phyloP scores from a whole-genome alignment of 2,888 invertebrate genomes.

The Enchytraeus crypticus region DNA sequence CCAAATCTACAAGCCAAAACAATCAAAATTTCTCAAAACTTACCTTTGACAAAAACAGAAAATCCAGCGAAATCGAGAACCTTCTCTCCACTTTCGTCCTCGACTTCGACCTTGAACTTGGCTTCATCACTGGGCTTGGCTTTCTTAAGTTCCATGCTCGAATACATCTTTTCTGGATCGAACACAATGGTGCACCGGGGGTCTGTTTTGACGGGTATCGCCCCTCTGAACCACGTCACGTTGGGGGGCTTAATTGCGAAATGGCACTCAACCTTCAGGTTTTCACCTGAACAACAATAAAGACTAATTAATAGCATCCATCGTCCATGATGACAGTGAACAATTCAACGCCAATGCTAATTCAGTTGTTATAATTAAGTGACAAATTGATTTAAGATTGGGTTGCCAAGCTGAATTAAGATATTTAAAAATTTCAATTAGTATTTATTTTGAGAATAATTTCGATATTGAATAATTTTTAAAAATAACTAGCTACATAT shows the following conservation, averaged over 20 bases:
- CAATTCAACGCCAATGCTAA: too few relatives aligned
- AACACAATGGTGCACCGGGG: slow-evolving; percentile 71
- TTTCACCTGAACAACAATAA: slow-evolving; percentile 20
- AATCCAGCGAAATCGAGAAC: slow-evolving; percentile 77
- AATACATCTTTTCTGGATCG: slow-evolving; percentile 13
- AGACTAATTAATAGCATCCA: too few relatives aligned
- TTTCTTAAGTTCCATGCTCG: slow-evolving; percentile 80
- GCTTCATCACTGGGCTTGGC: slow-evolving; percentile 94
- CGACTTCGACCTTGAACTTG: slow-evolving; percentile 81
- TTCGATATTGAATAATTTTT: too few relatives aligned
- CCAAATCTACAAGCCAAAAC: background rate
- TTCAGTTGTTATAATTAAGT: too few relatives aligned
- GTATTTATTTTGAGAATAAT: too few relatives aligned
- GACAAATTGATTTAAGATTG: too few relatives aligned
- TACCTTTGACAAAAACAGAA: slow-evolving; percentile 90
- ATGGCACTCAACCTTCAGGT: slow-evolving; percentile 38
- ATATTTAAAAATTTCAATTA: too few relatives aligned
- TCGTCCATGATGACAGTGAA: too few relatives aligned
- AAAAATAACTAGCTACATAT: too few relatives aligned
- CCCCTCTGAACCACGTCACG: slow-evolving; percentile 77
- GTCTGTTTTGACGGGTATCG: slow-evolving; percentile 80
- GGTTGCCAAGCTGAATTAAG: too few relatives aligned
- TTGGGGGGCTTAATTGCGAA: slow-evolving; percentile 56
- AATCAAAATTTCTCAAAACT: slow-evolving; percentile 26
- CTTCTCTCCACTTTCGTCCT: slow-evolving; percentile 82